Percentiles rank a stretch among this genome's conserved stretches.
Conservation (phyloP, 2,797 vertebrate genomes). For the Numenius phaeopus region DNA sequence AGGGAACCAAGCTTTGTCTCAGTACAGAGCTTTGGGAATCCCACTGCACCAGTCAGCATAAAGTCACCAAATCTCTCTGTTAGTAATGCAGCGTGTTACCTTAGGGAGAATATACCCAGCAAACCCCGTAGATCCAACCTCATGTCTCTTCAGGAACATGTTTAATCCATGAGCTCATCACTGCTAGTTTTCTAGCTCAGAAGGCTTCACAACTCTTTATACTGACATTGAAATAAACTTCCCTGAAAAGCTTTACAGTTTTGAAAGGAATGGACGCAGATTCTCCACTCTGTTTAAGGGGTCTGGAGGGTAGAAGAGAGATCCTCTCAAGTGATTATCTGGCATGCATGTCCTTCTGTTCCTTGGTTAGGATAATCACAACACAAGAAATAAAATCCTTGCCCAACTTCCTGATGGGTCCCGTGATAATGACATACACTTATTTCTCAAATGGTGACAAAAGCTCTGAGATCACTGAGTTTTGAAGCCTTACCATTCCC, state of each 20-base stretch:
- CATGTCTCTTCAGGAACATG: neutral
- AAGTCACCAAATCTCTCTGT: neutral
- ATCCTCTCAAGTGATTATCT: neutral
- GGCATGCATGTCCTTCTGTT: neutral
- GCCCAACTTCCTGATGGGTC: neutral
- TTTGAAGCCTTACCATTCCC: neutral
- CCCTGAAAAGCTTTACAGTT: neutral
- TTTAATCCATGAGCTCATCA: neutral
- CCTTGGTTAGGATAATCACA: neutral
- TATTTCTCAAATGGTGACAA: neutral
- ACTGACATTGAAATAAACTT: neutral
- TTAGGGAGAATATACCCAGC: neutral
- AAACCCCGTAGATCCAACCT: neutral
- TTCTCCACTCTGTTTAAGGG: neutral
- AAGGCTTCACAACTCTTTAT: neutral
- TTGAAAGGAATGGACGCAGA: neutral
- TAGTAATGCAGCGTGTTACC: neutral
- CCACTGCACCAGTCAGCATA: neutral
- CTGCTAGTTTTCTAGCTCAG: neutral
- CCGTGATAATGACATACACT: neutral
- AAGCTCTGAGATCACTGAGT: rapidly evolving
- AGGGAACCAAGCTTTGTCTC: neutral
- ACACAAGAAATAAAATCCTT: neutral
- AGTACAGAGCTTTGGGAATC: neutral
- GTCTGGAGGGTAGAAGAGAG: neutral